Percentiles rank a stretch among this genome's conserved stretches.
These are phyloP conservation scores for Halcyon senegalensis DNA, from an alignment of 2,113 vertebrate genomes.

Conservation along the genomic window DNA sequence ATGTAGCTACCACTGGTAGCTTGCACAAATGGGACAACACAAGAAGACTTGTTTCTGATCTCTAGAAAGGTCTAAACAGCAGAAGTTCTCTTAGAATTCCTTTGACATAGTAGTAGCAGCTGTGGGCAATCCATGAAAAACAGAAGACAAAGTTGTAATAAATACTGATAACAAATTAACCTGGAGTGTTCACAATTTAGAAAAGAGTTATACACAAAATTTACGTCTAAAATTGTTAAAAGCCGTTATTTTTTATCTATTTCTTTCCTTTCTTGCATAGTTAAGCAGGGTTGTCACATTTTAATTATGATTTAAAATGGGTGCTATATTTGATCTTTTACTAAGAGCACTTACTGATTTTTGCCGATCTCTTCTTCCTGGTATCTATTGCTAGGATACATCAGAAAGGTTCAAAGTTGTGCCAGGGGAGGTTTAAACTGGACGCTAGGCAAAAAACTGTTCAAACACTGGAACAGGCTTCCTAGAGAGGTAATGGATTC, in stretches of 20 bases:
- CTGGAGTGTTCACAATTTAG: not conserved
- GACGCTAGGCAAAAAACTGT: rapidly evolving
- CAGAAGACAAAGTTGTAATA: not conserved
- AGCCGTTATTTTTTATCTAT: not conserved
- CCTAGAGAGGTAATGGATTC: not conserved
- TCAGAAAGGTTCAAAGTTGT: not conserved
- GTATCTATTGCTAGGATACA: rapidly evolving
- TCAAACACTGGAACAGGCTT: not conserved
- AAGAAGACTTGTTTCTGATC: not conserved
- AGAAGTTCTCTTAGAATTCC: not conserved
- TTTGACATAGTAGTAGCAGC: not conserved
- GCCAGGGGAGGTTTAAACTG: rapidly evolving
- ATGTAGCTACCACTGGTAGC: not conserved
- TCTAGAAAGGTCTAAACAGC: not conserved
- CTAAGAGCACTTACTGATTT: not conserved
- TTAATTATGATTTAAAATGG: not conserved
- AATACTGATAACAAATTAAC: not conserved
- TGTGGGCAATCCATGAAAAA: not conserved
- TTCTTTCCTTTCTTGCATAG: not conserved
- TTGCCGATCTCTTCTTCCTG: not conserved
- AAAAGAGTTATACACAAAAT: not conserved
- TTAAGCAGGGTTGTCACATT: not conserved
- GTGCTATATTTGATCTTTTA: not conserved
- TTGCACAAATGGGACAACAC: not conserved
- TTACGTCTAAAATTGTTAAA: not conserved